A percentile compares a stretch with the other conserved stretches of the same genome.
phyloP scores from a whole-genome alignment of 1,140 invertebrate species.

The Brachionus manjavacas region DNA sequence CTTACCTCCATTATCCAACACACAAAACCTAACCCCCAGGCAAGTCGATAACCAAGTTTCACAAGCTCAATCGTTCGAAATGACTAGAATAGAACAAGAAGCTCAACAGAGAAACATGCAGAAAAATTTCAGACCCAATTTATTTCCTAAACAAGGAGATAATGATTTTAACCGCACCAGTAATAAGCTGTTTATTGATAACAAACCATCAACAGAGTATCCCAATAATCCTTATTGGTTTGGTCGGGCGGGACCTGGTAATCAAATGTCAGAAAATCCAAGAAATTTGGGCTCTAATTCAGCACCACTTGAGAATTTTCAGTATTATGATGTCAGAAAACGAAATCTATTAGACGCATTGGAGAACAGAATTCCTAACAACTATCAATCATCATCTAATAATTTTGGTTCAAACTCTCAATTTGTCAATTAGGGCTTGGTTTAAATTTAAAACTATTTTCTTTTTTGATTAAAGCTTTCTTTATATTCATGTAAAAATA shows the following conservation, averaged over 20 bases:
- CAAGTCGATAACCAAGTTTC: background rate
- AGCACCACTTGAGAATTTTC: slow-evolving; percentile 1
- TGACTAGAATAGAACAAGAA: slow-evolving; percentile 28
- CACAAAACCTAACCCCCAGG: background rate
- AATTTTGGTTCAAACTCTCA: slow-evolving; percentile 28
- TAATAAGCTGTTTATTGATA: slow-evolving; percentile 35
- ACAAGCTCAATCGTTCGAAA: background rate
- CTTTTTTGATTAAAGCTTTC: background rate
- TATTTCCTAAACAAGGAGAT: background rate
- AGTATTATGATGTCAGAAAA: background rate
- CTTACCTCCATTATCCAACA: background rate
- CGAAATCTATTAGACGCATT: slow-evolving; percentile 6
- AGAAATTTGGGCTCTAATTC: background rate
- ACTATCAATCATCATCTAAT: slow-evolving; percentile 29
- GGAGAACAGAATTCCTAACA: background rate
- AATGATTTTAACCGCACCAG: slow-evolving; percentile 17
- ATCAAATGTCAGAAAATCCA: background rate
- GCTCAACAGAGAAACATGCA: slow-evolving; percentile 22
- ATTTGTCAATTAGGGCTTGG: background rate
- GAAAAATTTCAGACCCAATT: background rate
- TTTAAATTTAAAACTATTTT: background rate
- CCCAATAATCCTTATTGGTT: slow-evolving; percentile 42
- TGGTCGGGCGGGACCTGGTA: slow-evolving; percentile 1
- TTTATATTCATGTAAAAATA: background rate
- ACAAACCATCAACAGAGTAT: slow-evolving; percentile 5